Conservation (phyloP, 2,797 vertebrate genomes). For the Dryobates pubescens region DNA sequence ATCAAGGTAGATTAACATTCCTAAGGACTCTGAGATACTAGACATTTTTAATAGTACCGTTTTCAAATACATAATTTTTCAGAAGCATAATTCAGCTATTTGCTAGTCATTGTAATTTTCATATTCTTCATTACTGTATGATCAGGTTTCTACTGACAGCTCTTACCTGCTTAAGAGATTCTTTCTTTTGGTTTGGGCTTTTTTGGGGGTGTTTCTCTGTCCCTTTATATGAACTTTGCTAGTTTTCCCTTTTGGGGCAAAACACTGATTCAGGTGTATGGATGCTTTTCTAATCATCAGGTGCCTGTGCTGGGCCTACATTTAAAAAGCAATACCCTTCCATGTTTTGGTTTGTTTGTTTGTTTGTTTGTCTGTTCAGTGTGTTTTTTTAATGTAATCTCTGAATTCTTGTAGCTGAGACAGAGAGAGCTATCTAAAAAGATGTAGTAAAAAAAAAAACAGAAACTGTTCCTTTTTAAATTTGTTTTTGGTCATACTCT, state of each 20-base stretch:
- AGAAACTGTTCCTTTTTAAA: not conserved
- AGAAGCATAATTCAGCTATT: not conserved
- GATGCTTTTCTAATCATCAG: not conserved
- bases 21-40: not conserved
- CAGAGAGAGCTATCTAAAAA: not conserved
- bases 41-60: not conserved
- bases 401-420: not conserved
- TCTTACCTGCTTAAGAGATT: not conserved
- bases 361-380: no score
- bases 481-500: not conserved
- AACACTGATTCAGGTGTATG: not conserved
- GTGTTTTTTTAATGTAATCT: not conserved
- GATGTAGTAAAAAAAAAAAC: not conserved
- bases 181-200: no score
- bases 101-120: not conserved
- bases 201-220: not conserved
- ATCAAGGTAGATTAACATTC: not conserved
- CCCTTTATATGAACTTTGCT: not conserved
- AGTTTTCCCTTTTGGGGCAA: not conserved
- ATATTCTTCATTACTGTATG: not conserved
- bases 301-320: not conserved
- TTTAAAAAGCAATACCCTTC: not conserved
- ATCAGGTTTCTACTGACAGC: not conserved
- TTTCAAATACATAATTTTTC: not conserved
- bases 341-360: not conserved